A percentile compares a stretch with the other conserved stretches of the same genome.
phyloP scores from a whole-genome alignment of 1,140 invertebrate species.

The Manduca sexta region DNA sequence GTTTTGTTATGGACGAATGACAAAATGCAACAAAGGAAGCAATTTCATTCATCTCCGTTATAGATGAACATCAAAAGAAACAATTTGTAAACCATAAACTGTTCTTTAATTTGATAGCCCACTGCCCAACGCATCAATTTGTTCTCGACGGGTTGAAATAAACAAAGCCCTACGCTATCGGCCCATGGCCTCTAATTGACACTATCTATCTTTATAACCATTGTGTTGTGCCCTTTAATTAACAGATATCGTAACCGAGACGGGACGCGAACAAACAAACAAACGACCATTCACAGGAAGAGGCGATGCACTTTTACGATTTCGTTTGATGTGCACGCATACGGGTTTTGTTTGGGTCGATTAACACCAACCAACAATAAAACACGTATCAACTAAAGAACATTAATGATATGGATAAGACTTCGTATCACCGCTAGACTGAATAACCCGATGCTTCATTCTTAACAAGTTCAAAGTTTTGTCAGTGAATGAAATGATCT shows the following conservation, averaged over 20 bases:
- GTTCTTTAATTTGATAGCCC: conserved; percentile 26
- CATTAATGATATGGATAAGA: too few relatives aligned
- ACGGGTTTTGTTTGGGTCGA: not conserved
- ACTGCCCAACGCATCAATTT: conserved; percentile 29
- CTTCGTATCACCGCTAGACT: too few relatives aligned
- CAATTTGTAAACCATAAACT: conserved; percentile 38
- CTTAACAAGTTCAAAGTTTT: too few relatives aligned
- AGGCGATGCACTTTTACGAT: conserved; percentile 7
- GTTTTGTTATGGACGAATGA: too few relatives aligned
- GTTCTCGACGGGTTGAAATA: conserved; percentile 26
- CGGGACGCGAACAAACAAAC: conserved; percentile 34
- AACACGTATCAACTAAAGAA: not conserved
- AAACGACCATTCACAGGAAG: conserved; percentile 18
- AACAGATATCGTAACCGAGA: conserved; percentile 35
- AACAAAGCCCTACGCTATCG: conserved; percentile 23
- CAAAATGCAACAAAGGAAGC: not conserved
- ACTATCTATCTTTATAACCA: conserved; percentile 44
- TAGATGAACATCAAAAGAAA: conserved; percentile 15
- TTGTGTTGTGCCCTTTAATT: conserved; percentile 46
- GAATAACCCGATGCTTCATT: too few relatives aligned
- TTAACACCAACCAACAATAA: conserved; percentile 4
- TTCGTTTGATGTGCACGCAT: not conserved
- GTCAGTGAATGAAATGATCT: too few relatives aligned
- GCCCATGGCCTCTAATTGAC: conserved; percentile 39
- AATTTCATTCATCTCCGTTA: not conserved